These are phyloP conservation scores for Mnemiopsis leidyi DNA, from an alignment of 37 sponge, comb jelly and placozoan genomes.

Conservation along the genomic window DNA sequence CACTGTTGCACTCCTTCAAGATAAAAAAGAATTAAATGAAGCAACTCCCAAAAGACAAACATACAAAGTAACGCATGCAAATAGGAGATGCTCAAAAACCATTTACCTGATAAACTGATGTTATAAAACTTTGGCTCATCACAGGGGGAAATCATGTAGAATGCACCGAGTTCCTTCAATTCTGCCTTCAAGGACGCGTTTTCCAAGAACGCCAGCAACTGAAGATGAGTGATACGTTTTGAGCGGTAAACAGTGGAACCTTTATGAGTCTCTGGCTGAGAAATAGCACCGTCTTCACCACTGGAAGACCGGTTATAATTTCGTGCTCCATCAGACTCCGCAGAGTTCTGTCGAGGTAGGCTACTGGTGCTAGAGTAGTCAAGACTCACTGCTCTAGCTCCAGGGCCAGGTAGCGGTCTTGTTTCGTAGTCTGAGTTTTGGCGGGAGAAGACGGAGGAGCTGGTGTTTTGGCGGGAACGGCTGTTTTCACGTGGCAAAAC, in stretches of 20 bases:
- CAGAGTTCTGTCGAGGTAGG: neutral
- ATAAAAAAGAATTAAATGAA: too few species aligned
- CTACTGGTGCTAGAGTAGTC: neutral
- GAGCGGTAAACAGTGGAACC: constrained; percentile 19
- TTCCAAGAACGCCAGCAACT: neutral
- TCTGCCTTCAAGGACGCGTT: neutral
- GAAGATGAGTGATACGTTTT: neutral
- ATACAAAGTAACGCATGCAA: too few species aligned
- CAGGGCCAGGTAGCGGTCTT: neutral
- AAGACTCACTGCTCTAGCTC: neutral
- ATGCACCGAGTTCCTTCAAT: neutral
- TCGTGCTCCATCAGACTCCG: neutral
- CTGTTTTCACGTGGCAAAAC: neutral
- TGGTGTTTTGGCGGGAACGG: neutral
- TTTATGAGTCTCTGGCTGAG: neutral
- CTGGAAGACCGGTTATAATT: neutral
- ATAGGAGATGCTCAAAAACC: too few species aligned
- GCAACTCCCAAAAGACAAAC: too few species aligned
- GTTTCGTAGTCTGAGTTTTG: neutral
- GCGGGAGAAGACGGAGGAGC: neutral
- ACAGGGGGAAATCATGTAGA: neutral
- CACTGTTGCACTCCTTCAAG: too few species aligned
- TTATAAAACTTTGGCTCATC: constrained; percentile 11
- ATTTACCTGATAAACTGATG: constrained; percentile 8
- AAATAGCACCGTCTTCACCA: neutral